phyloP scores from a whole-genome alignment of 2,888 invertebrate genomes.

The Chironomus riparius region DNA sequence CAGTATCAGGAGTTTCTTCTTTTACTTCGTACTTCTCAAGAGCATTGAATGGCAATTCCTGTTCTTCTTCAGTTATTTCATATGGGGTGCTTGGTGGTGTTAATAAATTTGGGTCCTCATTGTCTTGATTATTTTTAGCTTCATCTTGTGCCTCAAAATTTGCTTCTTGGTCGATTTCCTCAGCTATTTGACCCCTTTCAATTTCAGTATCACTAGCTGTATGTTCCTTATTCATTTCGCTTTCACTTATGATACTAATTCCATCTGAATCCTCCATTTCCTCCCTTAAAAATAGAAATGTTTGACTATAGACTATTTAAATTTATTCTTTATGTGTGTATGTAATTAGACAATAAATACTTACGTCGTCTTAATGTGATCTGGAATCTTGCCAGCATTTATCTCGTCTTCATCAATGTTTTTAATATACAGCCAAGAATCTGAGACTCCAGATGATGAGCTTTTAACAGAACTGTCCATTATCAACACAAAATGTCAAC shows the following conservation, averaged over 20 bases:
- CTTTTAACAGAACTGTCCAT: not conserved
- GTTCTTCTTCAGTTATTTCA: not conserved
- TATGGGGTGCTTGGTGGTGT: not conserved
- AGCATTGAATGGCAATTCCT: not conserved
- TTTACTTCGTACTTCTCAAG: not conserved
- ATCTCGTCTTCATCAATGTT: not conserved
- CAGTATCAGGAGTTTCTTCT: not conserved
- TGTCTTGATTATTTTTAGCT: not conserved
- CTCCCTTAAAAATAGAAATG: not conserved
- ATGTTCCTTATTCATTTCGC: not conserved
- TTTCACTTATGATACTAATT: not conserved
- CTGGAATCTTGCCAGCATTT: not conserved
- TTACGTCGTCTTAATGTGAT: not conserved
- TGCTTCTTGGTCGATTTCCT: not conserved
- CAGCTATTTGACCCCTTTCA: not conserved
- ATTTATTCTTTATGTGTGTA: not conserved
- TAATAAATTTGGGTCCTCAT: not conserved
- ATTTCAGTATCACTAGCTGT: not conserved
- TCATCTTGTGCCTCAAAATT: not conserved
- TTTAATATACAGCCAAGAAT: not conserved
- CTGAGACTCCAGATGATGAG: not conserved
- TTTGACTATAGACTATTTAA: not conserved
- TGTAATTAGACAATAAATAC: not conserved
- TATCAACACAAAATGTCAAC: not conserved
- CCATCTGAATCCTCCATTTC: not conserved